Percentiles rank a stretch among this genome's conserved stretches.
Evolutionary conservation across 2,888 invertebrate species (phyloP).

Genomic region (Drosophila fungiperda): DNA sequence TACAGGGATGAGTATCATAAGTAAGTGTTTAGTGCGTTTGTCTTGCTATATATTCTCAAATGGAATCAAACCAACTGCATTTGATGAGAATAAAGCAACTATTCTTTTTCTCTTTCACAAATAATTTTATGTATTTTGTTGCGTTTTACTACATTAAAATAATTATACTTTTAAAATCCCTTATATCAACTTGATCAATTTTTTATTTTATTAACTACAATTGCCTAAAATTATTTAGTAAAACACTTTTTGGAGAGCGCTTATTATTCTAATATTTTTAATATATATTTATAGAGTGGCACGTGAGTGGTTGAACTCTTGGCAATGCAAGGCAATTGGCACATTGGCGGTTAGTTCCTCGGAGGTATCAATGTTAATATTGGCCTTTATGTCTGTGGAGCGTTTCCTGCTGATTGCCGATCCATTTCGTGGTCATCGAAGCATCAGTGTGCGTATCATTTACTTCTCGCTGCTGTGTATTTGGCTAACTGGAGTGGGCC

Average conservation of each 20-base stretch:
- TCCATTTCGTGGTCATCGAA: conserved; percentile 87
- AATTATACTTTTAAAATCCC: not conserved
- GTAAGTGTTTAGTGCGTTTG: conserved; percentile 8
- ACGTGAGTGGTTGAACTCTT: conserved; percentile 88
- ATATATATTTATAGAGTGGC: conserved; percentile 83
- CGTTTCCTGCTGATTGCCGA: conserved; percentile 88
- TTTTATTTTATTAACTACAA: not conserved
- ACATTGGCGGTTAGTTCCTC: conserved; percentile 88
- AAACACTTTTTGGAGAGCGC: not conserved
- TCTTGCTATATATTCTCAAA: not conserved
- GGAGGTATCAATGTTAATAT: conserved; percentile 89
- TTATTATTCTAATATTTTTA: not conserved
- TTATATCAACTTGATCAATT: not conserved
- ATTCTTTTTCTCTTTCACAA: not conserved
- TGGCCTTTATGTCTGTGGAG: conserved; percentile 90
- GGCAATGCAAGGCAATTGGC: conserved; percentile 88
- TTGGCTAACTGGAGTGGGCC: conserved; percentile 87
- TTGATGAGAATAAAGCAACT: too few relatives aligned
- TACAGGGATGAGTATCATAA: conserved; percentile 87
- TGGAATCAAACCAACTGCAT: not conserved
- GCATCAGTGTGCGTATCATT: conserved; percentile 86
- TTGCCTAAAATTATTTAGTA: not conserved
- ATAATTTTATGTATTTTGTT: not conserved
- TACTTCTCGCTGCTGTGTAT: conserved; percentile 86
- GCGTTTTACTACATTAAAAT: not conserved